These are phyloP conservation scores for Matsumyia berberina DNA, from an alignment of 2,888 invertebrate species.

Conservation along the genomic window DNA sequence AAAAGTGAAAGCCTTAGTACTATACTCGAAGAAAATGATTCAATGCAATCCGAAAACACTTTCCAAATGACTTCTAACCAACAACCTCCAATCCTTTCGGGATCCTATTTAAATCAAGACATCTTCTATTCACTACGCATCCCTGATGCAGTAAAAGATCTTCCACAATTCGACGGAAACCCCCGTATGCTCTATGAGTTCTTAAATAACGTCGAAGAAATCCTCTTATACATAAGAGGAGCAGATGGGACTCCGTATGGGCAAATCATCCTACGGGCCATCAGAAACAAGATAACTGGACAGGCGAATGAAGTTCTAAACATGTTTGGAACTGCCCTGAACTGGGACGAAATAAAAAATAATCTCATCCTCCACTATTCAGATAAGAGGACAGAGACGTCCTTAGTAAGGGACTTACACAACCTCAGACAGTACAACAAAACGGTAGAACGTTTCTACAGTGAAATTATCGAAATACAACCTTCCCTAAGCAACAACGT, in stretches of 20 bases:
- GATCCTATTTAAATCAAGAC: background rate
- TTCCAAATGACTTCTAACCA: too few relatives aligned
- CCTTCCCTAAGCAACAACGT: conserved; percentile 73
- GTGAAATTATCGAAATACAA: conserved; percentile 76
- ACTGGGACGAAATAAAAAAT: conserved; percentile 64
- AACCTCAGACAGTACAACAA: conserved; percentile 51
- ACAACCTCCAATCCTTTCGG: too few relatives aligned
- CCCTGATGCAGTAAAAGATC: conserved; percentile 74
- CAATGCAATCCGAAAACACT: too few relatives aligned
- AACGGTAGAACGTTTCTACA: conserved; percentile 72
- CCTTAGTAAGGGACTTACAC: conserved; percentile 70
- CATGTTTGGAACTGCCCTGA: conserved; percentile 67
- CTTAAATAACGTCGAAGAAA: conserved; percentile 69
- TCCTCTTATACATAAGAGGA: conserved; percentile 31
- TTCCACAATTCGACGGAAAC: conserved; percentile 64
- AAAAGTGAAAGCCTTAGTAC: too few relatives aligned
- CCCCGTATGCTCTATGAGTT: conserved; percentile 56
- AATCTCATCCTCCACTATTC: conserved; percentile 70
- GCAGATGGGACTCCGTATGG: conserved; percentile 56
- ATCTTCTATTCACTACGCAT: conserved; percentile 60
- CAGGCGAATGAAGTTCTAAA: conserved; percentile 72
- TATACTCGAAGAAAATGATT: too few relatives aligned
- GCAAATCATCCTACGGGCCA: conserved; percentile 56
- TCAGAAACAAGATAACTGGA: conserved; percentile 72
- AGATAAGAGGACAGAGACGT: conserved; percentile 72